Evolutionary conservation across 2,113 vertebrate species (phyloP), one percentile per base, ranked within the genome.

Genomic region (Pavo muticus): DNA sequence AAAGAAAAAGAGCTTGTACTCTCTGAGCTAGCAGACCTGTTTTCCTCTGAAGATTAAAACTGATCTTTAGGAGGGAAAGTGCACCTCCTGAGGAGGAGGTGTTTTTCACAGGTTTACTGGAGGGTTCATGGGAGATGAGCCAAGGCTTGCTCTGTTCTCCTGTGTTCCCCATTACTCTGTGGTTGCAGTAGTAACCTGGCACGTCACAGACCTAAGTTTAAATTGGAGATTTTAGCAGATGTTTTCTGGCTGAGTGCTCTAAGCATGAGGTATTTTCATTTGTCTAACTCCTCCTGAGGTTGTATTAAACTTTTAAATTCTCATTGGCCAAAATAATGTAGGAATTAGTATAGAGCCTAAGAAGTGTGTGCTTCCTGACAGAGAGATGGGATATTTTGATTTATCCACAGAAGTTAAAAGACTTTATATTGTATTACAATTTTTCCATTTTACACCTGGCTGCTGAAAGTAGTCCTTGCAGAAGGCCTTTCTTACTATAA

Each of bases 201-300:
- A 50, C 81, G 50, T 88, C 57, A 27, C 6, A 88, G 82, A 24
- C 65, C 61, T 64, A 64, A 74, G 47, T 84, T 91, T 79, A 89
- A 94, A 77, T 14, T 2, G 3, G 21, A 59, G 64, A 68, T 56
- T 86, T 81, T 88, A 93, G 81, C 86, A 96, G 92, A 84, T 94
- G 69, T 81, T 86, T 94, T 93, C 88, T 90, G 90, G 65, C 80
- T 72, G 44, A 88, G 65, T 40, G 40, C 61, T 93, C 61, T 61
- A 88, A 37, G 52, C 69, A 59, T 71, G 86, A 84, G 69, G 57
- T 81, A 77, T 93, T 96, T 94, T 86, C 59, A 63, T 95, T 93
- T 92, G 69, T 86, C 90, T 81, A 86, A 83, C 57, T 88, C 47
- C 76, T 87, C 5, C 47, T 87, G 80, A 96, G 78, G 52, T 61